Conservation (phyloP, 2,888 invertebrate species). For the Hirtodrosophila histrioides region DNA sequence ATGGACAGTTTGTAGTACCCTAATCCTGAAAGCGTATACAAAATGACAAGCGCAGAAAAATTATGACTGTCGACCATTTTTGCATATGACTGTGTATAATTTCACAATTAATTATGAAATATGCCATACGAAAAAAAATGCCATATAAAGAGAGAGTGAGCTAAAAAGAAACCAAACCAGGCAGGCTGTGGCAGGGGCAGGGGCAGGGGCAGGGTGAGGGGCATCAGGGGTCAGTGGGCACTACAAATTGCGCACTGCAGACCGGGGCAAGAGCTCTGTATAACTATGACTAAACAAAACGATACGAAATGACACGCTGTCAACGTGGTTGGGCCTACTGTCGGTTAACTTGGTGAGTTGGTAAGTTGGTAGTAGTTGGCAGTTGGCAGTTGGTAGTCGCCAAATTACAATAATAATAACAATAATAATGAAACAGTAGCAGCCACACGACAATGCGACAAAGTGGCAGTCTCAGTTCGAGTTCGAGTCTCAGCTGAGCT, state of each 20-base stretch:
- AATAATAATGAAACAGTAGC: constrained; percentile 70
- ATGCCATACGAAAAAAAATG: constrained; percentile 48
- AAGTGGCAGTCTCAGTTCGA: constrained; percentile 66
- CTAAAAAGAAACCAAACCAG: constrained; percentile 32
- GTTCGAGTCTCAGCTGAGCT: constrained; percentile 14
- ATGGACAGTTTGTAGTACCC: neutral
- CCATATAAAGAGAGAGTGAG: constrained; percentile 17
- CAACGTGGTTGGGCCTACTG: constrained; percentile 61
- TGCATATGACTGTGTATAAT: constrained; percentile 73
- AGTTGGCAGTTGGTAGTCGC: constrained; percentile 46
- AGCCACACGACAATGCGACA: constrained; percentile 77
- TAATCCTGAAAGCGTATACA: constrained; percentile 32
- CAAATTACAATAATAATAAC: constrained; percentile 77
- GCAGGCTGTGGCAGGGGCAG: constrained; percentile 15
- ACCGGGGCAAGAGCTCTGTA: constrained; percentile 23
- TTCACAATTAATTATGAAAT: constrained; percentile 80
- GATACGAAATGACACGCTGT: constrained; percentile 77
- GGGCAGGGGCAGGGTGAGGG: neutral
- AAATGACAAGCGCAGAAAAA: constrained; percentile 65
- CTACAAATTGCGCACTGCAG: constrained; percentile 50
- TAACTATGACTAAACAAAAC: constrained; percentile 77
- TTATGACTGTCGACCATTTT: constrained; percentile 63
- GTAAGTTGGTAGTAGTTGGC: constrained; percentile 30
- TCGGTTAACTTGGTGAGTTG: constrained; percentile 18
- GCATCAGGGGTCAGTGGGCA: constrained; percentile 2